A percentile compares a stretch with the other conserved stretches of the same genome.
These are phyloP conservation scores for Sprattus sprattus DNA, from an alignment of 2,113 vertebrate genomes.

Conservation along the genomic window DNA sequence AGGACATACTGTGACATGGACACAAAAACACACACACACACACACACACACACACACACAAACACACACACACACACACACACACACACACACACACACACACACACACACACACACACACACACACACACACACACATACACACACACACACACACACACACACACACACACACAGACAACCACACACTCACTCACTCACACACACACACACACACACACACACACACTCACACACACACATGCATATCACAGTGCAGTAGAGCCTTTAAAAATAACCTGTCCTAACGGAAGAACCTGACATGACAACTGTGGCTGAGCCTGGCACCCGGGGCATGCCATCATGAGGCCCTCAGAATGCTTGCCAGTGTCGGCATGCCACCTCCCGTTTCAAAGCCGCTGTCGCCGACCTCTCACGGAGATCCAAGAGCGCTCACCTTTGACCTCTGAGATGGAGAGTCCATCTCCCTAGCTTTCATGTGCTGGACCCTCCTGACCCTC, in stretches of 20 bases:
- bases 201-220: slow-evolving; percentile 29
- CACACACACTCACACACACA: slow-evolving; percentile 23
- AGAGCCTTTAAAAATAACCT: slow-evolving; percentile 67
- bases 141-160: slow-evolving; percentile 27
- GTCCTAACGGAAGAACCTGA: slow-evolving; percentile 75
- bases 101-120: slow-evolving; percentile 28
- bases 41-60: slow-evolving; percentile 29
- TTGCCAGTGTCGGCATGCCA: slow-evolving; percentile 43
- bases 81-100: slow-evolving; percentile 23
- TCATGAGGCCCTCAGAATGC: slow-evolving; percentile 48
- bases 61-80: slow-evolving; percentile 23
- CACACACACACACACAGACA: slow-evolving; percentile 25
- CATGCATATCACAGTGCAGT: slow-evolving; percentile 44
- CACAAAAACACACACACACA: slow-evolving; percentile 29
- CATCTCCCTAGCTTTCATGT: slow-evolving; percentile 58
- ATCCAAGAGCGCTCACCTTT: slow-evolving; percentile 70
- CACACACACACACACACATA: slow-evolving; percentile 20
- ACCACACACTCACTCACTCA: no score
- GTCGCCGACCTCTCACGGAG: slow-evolving; percentile 42
- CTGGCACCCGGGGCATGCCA: slow-evolving; percentile 54
- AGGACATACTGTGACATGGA: slow-evolving; percentile 21
- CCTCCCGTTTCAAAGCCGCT: slow-evolving; percentile 76
- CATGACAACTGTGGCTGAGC: slow-evolving; percentile 75
- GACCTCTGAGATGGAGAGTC: slow-evolving; percentile 57
- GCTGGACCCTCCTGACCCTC: slow-evolving; percentile 41